A percentile compares a stretch with the other conserved stretches of the same genome.
These are phyloP conservation scores for Acrobasis repandana DNA, from an alignment of 2,888 invertebrate genomes.

Conservation along the genomic window DNA sequence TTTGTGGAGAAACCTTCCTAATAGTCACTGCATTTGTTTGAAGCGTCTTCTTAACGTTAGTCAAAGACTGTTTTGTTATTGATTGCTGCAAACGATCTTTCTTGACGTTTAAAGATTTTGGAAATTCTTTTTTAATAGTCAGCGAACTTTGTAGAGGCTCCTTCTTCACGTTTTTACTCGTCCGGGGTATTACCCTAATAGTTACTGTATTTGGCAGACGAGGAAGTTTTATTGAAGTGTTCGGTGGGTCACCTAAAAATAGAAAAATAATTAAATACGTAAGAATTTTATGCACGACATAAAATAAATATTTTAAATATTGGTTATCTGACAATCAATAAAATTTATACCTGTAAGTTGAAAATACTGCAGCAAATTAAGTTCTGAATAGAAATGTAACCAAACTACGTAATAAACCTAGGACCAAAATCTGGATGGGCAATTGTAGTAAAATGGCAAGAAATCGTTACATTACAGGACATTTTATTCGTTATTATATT, in stretches of 20 bases:
- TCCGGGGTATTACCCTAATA: neutral
- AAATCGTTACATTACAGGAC: no score
- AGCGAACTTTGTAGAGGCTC: neutral
- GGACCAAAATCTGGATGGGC: no score
- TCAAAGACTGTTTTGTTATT: neutral
- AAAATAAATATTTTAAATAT: no score
- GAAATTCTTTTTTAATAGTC: neutral
- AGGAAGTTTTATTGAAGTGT: neutral
- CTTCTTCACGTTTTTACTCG: neutral
- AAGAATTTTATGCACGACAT: no score
- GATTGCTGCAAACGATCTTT: neutral
- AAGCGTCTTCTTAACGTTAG: neutral
- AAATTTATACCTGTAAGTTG: no score
- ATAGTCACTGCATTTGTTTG: neutral
- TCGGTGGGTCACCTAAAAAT: conserved; percentile 8
- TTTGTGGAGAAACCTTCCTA: neutral
- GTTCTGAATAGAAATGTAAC: no score
- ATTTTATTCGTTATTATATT: no score
- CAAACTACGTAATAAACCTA: no score
- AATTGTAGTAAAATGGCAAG: no score
- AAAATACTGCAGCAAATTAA: no score
- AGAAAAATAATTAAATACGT: neutral
- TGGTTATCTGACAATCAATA: no score
- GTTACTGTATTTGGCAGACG: neutral
- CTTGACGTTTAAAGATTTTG: neutral